Percentiles rank a stretch among this genome's conserved stretches.
phyloP scores from a whole-genome alignment of 2,797 vertebrate genomes.

The Choloepus didactylus region DNA sequence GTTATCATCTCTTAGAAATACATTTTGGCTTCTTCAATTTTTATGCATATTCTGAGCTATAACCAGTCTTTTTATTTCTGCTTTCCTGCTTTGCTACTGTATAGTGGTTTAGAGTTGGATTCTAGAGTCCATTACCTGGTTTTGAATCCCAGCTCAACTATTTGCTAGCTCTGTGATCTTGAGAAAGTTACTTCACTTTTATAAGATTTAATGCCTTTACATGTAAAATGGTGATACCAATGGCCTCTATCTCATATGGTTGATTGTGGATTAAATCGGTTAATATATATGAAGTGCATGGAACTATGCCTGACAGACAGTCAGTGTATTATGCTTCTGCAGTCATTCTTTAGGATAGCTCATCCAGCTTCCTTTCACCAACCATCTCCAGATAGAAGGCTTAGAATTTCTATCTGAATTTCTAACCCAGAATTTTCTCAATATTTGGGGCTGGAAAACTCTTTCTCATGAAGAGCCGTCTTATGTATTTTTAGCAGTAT shows the following conservation, averaged over 20 bases:
- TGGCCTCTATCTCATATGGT: background rate
- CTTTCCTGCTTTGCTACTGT: background rate
- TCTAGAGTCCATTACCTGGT: background rate
- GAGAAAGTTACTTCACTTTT: background rate
- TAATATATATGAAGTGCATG: background rate
- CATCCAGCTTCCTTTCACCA: background rate
- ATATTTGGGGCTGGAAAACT: background rate
- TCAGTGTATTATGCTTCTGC: background rate
- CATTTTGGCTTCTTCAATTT: background rate
- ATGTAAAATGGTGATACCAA: background rate
- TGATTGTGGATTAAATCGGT: background rate
- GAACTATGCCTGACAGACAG: background rate
- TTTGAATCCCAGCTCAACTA: background rate
- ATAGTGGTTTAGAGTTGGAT: background rate
- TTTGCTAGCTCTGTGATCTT: slow-evolving; percentile 37
- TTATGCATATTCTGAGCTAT: background rate
- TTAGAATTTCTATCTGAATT: background rate
- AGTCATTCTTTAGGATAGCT: background rate
- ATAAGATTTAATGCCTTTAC: background rate
- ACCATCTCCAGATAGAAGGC: background rate
- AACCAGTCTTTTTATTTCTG: background rate
- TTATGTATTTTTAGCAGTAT: background rate
- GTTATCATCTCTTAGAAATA: background rate
- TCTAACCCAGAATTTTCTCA: slow-evolving; percentile 24
- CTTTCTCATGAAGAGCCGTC: background rate